These are phyloP conservation scores for Tamias sibiricus DNA, from an alignment of 2,113 vertebrate species.

Conservation along the genomic window DNA sequence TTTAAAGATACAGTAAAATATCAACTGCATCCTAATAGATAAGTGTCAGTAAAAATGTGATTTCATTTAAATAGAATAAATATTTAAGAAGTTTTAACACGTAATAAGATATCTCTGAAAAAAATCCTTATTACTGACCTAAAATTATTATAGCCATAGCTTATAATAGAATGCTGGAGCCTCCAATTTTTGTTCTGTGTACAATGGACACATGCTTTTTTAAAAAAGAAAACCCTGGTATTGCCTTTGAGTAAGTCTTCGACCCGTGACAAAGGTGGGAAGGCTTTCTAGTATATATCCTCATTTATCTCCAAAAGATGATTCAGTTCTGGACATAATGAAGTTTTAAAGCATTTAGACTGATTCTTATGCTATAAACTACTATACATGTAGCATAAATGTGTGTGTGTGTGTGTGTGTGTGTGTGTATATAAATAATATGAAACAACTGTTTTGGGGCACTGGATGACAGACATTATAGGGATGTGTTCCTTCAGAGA, in stretches of 20 bases:
- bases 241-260: background rate
- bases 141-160: background rate
- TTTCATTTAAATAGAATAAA: slow-evolving; percentile 43
- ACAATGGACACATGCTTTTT: background rate
- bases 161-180: background rate
- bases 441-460: background rate
- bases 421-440: background rate
- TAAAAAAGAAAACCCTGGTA: background rate
- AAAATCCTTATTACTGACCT: background rate
- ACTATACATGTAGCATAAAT: background rate
- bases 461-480: background rate
- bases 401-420: background rate
- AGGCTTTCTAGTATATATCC: background rate
- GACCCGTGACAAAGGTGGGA: background rate
- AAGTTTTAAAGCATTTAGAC: background rate
- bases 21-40: background rate
- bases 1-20: slow-evolving; percentile 19
- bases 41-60: slow-evolving; percentile 4
- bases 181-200: background rate
- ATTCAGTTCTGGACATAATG: background rate
- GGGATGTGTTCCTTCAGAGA: background rate
- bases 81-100: background rate
- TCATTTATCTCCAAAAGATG: slow-evolving; percentile 26
- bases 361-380: slow-evolving; percentile 1
- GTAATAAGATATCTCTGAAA: background rate